These are phyloP conservation scores for Serinus canaria DNA, from an alignment of 2,113 vertebrate genomes.

Conservation along the genomic window DNA sequence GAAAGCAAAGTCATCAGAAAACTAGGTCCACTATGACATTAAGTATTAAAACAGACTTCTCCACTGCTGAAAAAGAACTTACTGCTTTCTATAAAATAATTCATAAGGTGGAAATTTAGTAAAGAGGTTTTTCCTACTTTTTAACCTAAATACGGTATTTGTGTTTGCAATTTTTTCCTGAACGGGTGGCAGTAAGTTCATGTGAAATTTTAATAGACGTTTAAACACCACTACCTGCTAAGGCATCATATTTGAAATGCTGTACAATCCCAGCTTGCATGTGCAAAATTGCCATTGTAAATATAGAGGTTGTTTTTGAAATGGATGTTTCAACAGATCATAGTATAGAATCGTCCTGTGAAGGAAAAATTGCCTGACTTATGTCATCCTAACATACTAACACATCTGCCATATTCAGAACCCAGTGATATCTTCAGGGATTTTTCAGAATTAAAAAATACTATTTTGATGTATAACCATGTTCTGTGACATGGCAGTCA, in stretches of 20 bases:
- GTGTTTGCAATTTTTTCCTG: neutral
- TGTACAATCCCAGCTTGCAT: neutral
- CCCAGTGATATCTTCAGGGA: neutral
- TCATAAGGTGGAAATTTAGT: neutral
- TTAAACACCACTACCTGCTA: neutral
- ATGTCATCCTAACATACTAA: neutral
- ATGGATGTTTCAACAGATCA: neutral
- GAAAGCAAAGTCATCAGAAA: neutral
- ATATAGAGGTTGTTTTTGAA: neutral
- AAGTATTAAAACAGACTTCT: conserved; percentile 39
- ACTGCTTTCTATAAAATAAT: conserved; percentile 9
- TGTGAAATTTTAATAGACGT: neutral
- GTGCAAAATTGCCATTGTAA: neutral
- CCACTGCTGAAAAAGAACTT: neutral
- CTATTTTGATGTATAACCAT: neutral
- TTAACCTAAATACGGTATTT: neutral
- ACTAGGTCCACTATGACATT: neutral
- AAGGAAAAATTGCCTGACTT: neutral
- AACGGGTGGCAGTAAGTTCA: neutral
- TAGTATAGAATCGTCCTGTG: neutral
- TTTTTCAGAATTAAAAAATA: neutral
- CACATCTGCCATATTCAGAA: neutral
- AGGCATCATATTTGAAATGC: neutral
- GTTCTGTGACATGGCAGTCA: neutral
- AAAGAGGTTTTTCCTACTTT: neutral